Conservation (phyloP, 1,140 invertebrate genomes). For the Arctopsyche grandis region DNA sequence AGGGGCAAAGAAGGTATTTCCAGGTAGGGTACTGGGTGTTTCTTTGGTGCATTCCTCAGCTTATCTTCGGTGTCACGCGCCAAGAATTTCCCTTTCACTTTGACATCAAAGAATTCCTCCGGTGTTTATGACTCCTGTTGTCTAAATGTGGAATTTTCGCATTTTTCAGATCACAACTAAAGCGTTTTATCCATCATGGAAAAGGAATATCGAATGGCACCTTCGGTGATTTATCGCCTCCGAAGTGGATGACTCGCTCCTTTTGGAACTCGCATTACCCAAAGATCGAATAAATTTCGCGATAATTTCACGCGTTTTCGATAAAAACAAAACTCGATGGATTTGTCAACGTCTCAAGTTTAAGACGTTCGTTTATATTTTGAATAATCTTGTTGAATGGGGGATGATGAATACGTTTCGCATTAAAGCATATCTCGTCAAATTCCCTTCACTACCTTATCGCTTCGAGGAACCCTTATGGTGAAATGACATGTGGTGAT, state of each 20-base stretch:
- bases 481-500: neutral
- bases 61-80: neutral
- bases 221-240: neutral
- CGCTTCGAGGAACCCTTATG: neutral
- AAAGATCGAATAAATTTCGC: too few relatives aligned
- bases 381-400: neutral
- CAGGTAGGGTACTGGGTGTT: neutral
- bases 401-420: neutral
- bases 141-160: conserved; percentile 1
- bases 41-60: neutral
- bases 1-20: neutral
- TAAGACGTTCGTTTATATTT: neutral
- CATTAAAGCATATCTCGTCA: neutral
- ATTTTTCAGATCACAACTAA: neutral
- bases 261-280: too few relatives aligned
- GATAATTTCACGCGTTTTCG: too few relatives aligned
- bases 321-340: neutral
- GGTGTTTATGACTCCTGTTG: neutral
- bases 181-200: neutral
- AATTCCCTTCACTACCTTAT: neutral
- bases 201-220: neutral
- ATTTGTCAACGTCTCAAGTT: neutral
- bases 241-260: too few relatives aligned
- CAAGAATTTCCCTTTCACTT: neutral
- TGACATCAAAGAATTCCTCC: neutral